These are phyloP conservation scores for Euura lappo DNA, from an alignment of 1,140 invertebrate genomes.

Conservation along the genomic window DNA sequence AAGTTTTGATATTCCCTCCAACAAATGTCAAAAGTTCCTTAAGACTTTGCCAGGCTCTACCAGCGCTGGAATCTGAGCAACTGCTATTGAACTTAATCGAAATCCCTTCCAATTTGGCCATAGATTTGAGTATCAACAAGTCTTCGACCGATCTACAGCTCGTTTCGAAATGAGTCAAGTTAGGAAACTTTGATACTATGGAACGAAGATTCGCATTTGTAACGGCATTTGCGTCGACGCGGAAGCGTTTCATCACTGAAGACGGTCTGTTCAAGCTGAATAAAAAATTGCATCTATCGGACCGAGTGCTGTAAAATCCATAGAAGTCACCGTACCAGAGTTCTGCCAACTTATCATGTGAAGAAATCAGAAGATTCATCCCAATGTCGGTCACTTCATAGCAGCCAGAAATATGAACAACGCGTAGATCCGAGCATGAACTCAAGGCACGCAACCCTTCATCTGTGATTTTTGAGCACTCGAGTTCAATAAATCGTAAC, in stretches of 20 bases:
- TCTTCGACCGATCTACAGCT: background rate
- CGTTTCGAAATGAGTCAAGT: background rate
- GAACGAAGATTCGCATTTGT: too few species aligned
- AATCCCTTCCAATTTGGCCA: background rate
- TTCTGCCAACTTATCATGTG: background rate
- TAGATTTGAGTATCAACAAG: background rate
- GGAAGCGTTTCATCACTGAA: too few species aligned
- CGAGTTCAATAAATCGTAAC: background rate
- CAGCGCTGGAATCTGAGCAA: background rate
- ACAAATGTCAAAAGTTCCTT: background rate
- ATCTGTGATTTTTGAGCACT: background rate
- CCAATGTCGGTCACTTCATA: background rate
- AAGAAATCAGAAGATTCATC: background rate
- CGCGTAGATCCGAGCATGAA: background rate
- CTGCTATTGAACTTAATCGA: background rate
- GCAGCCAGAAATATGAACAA: background rate
- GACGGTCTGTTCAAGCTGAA: too few species aligned
- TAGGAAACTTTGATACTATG: background rate
- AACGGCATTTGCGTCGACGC: too few species aligned
- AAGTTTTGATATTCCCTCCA: background rate
- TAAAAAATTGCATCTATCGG: too few species aligned
- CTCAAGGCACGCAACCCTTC: background rate
- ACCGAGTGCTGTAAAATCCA: too few species aligned
- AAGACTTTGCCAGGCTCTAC: background rate
- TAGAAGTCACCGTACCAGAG: background rate